Percentiles rank a stretch among this genome's conserved stretches.
These are phyloP conservation scores for Eremobia ochroleuca DNA, from an alignment of 2,888 invertebrate species.

Conservation along the genomic window DNA sequence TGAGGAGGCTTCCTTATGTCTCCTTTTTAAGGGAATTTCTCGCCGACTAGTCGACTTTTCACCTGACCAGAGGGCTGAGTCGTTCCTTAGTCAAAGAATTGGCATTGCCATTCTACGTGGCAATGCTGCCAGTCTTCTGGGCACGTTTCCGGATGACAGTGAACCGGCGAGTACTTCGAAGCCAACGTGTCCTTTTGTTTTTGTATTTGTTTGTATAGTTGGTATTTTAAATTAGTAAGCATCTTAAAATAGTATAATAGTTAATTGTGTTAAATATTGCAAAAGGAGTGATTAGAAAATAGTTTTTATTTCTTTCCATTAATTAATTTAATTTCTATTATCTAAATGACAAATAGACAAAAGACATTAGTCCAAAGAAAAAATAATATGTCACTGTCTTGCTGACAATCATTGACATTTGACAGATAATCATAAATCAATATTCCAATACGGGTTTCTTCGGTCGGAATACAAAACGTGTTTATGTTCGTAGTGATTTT, in stretches of 20 bases:
- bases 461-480: slow-evolving; percentile 58
- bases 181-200: too few relatives aligned
- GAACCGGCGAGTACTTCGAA: background rate
- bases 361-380: slow-evolving; percentile 1
- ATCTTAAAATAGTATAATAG: too few relatives aligned
- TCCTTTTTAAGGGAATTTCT: too few relatives aligned
- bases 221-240: too few relatives aligned
- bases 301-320: background rate
- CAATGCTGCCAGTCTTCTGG: background rate
- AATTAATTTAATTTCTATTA: too few relatives aligned
- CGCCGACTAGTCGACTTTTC: too few relatives aligned
- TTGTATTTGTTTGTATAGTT: too few relatives aligned
- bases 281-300: background rate
- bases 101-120: background rate
- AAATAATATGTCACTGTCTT: background rate
- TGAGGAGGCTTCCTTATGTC: too few relatives aligned
- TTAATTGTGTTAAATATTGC: too few relatives aligned
- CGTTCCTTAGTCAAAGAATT: too few relatives aligned
- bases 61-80: too few relatives aligned
- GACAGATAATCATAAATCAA: background rate
- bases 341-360: background rate
- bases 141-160: background rate
- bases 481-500: slow-evolving; percentile 30
- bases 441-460: background rate
- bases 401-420: slow-evolving; percentile 28